A percentile compares a stretch with the other conserved stretches of the same genome.
phyloP scores from a whole-genome alignment of 1,140 invertebrate species.

The Chrysomallon squamiferum region DNA sequence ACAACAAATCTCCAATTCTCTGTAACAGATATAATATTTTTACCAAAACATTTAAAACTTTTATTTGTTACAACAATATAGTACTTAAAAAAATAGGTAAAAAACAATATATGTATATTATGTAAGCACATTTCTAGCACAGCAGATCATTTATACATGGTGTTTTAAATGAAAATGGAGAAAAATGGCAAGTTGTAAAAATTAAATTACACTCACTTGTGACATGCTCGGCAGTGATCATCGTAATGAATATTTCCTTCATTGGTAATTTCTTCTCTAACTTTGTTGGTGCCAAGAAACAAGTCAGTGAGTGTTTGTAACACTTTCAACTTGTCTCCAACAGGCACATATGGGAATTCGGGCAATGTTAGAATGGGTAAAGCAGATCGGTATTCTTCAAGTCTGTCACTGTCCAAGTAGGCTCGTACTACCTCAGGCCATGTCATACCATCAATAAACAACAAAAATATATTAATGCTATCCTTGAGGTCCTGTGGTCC shows the following conservation, averaged over 20 bases:
- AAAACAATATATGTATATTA: no score
- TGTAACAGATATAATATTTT: not conserved
- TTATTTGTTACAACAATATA: no score
- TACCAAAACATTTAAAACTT: no score
- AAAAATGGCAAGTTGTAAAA: no score
- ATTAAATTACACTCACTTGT: conserved; percentile 68
- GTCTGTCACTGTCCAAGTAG: conserved; percentile 72
- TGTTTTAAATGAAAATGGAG: no score
- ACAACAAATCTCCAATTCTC: not conserved
- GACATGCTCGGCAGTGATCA: conserved; percentile 94
- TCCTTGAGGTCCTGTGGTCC: conserved; percentile 96
- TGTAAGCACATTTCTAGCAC: no score
- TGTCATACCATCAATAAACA: conserved; percentile 90
- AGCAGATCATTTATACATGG: no score
- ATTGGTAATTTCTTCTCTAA: conserved; percentile 89
- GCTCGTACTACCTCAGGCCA: conserved; percentile 91
- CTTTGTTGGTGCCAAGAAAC: conserved; percentile 91
- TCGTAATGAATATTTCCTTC: conserved; percentile 93
- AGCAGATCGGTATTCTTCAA: conserved; percentile 71
- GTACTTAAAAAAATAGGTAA: no score
- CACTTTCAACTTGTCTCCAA: conserved; percentile 84
- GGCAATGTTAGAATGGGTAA: conserved; percentile 49
- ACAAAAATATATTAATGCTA: conserved; percentile 90
- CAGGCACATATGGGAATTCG: conserved; percentile 82
- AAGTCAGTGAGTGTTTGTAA: conserved; percentile 91